Conservation (phyloP, 1,140 invertebrate species). For the Mycetomoellerius zeteki region DNA sequence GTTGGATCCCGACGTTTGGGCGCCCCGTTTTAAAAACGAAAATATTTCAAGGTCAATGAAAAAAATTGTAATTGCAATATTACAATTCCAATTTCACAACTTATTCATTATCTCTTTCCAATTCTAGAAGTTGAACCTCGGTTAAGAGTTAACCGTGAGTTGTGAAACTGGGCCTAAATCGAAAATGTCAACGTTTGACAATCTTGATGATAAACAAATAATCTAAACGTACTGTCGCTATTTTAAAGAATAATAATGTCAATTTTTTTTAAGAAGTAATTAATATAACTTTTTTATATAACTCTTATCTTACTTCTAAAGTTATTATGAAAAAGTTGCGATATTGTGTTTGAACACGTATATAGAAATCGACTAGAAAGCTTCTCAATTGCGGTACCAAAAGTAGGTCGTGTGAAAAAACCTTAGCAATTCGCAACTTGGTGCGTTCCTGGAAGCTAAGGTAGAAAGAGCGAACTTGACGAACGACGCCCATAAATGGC, state of each 20-base stretch:
- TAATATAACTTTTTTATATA: not conserved
- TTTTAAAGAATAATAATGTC: not conserved
- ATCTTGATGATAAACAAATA: not conserved
- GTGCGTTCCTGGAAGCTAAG: constrained; percentile 26
- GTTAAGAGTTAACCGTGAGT: no score
- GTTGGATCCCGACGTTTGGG: not conserved
- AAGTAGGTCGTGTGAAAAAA: constrained; percentile 30
- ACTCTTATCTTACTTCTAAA: not conserved
- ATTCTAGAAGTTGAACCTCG: no score
- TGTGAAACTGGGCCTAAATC: no score
- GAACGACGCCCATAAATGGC: constrained; percentile 70
- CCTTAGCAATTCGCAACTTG: not conserved
- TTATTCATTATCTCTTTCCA: no score
- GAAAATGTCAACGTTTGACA: not conserved
- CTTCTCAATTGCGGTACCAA: not conserved
- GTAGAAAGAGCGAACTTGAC: constrained; percentile 41
- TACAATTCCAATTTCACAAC: no score
- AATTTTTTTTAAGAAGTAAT: not conserved
- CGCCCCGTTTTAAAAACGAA: not conserved
- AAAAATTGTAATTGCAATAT: not conserved
- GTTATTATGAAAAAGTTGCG: not conserved
- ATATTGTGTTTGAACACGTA: not conserved
- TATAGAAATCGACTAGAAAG: not conserved
- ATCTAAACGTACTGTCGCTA: not conserved
- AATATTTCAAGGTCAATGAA: not conserved